phyloP scores from a whole-genome alignment of 2,888 invertebrate genomes.

The Noctua fimbriata region DNA sequence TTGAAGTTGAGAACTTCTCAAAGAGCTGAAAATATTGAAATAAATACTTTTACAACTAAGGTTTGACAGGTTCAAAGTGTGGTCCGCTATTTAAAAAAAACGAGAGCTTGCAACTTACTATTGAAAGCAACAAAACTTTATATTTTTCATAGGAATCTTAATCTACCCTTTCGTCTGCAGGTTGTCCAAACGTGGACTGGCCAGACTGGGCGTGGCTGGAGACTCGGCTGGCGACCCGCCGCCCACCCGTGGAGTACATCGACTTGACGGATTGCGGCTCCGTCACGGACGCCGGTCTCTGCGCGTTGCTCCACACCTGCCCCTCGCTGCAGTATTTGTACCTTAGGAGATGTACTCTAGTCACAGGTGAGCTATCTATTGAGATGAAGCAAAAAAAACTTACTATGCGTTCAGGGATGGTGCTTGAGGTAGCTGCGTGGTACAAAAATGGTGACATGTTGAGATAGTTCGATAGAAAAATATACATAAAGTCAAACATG shows the following conservation, averaged over 20 bases:
- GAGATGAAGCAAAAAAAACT: not conserved
- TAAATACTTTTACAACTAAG: no score
- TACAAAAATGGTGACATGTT: no score
- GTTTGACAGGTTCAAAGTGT: not conserved
- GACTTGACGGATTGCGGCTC: constrained; percentile 97
- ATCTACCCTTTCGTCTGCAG: constrained; percentile 77
- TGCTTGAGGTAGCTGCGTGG: not conserved
- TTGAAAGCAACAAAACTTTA: not conserved
- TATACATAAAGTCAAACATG: no score
- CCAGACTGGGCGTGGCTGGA: constrained; percentile 93
- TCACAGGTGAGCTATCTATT: constrained; percentile 92
- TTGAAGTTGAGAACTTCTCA: not conserved
- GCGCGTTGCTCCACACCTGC: constrained; percentile 96
- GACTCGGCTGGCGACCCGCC: constrained; percentile 90
- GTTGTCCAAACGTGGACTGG: constrained; percentile 95
- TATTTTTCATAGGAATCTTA: not conserved
- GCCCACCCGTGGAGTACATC: constrained; percentile 95
- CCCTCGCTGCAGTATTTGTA: constrained; percentile 96
- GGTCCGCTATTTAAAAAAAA: no score
- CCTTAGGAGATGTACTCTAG: constrained; percentile 95
- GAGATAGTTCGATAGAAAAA: not conserved
- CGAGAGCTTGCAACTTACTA: not conserved
- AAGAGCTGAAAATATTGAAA: not conserved
- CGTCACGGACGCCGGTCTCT: constrained; percentile 95
- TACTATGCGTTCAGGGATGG: not conserved